Evolutionary conservation across 2,797 vertebrate genomes (phyloP), one percentile per base, ranked within the genome.

Genomic region (Mareca strepera): DNA sequence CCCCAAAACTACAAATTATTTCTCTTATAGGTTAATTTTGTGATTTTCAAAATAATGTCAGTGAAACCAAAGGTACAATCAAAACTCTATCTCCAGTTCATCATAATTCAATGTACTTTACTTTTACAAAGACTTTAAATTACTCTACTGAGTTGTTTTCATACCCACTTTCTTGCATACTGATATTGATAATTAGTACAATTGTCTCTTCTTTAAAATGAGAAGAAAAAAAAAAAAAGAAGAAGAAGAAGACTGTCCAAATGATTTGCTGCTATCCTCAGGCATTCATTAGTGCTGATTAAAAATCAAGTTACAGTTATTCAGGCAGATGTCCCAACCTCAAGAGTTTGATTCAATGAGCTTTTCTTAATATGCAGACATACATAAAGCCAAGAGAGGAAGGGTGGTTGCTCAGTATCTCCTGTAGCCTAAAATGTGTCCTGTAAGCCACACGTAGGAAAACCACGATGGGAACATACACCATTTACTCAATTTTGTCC

Each of bases 101-200:
- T 26, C 39, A 79, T 90, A 91, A 89, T 9, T 88, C 53, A 79
- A 13, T 13, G 41, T 58, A 41, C 39, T 78, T 90, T 46, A 66
- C 56, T 92, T 93, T 53, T 90, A 88, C 31, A 90, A 79, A 81
- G 52, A 82, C 18, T 74, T 95, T 29, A 58, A 69, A 86, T 64
- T 66, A 48, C 35, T 82, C 48, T 29, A 66, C 3, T 31, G 56
- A 80, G 33, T 64, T 92, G 59, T 91, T 91, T 94, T 74, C 41
- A 60, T 58, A 50, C 11, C 31, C 33, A 2, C 16, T 35, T 84
- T 64, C 60, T 86, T 35, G 37, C 50, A 79, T 41, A 39, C 12
- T 56, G 29, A 56, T 74, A 77, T 39, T 60, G 35, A 26, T 86
- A 91, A 82, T 91, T 70, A 88, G 56, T 41, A 90, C 63, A 84